Evolutionary conservation across 2,888 invertebrate species (phyloP), one percentile per base, ranked within the genome.

Genomic region (Cheiracanthium punctorium): DNA sequence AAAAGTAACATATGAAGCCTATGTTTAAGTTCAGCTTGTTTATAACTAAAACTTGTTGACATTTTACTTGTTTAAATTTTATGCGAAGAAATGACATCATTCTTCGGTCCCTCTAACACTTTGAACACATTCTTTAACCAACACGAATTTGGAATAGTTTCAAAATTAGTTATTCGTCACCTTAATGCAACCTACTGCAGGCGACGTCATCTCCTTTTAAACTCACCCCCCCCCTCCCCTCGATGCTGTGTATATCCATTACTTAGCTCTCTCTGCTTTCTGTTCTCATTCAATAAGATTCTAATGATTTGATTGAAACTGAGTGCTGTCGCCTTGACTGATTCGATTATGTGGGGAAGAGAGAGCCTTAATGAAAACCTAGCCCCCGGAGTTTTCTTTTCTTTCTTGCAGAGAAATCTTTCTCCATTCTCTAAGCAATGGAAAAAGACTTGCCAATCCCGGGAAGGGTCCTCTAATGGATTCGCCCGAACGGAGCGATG

Each of bases 391-490:
- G 32, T 33, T n/a, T 33, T 32, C 33, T 33, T n/a, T 69, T 32
- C 69, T 32, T 69, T 33, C 32, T 69, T 32, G n/a, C 30, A 7
- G 33, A 33, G 33, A 17, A 69, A 69, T 33, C 33, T 17, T 69
- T 69, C 33, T 29, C n/a, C n/a, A n/a, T 69, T 69, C 33, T 69
- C 69, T 32, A 4, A n/a, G 67, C 8, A 67, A 67, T 30, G 69
- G n/a, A n/a, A n/a, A 30, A 67, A 67, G 67, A 30, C 33, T 20
- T 17, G 33, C 33, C n/a, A 37, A 69, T 20, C 33, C 1, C 5
- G 33, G 33, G 69, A 20, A 69, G 69, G 20, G 20, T 5, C 69
- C 37, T 69, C 24, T 65, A 73, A 72, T 80, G 67, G 74, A 74
- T 73, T 70, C 58, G 32, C 32, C 52, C 20, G 41, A 48, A 33